Percentiles rank a stretch among this genome's conserved stretches.
Conservation (phyloP, 1,140 invertebrate species). For the Microplitis demolitor region DNA sequence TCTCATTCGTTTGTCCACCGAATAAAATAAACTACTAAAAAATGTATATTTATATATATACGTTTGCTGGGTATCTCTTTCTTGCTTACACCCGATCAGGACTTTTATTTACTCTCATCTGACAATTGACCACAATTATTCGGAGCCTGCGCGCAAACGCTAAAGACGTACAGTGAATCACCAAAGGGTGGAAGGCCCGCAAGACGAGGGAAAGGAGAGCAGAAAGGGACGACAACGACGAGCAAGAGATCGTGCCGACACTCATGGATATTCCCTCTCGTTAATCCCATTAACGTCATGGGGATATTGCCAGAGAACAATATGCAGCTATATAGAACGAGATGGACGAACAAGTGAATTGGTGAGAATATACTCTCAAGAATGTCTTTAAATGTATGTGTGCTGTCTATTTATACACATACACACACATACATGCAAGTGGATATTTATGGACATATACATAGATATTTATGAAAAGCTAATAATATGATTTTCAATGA, state of each 20-base stretch:
- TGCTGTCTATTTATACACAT: too few relatives aligned
- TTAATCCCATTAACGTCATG: constrained; percentile 29
- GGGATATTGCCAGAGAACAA: constrained; percentile 1
- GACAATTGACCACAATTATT: constrained; percentile 18
- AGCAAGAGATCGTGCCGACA: neutral
- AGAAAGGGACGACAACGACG: neutral
- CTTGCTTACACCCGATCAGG: neutral
- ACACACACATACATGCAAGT: too few relatives aligned
- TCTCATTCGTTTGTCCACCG: constrained; percentile 10
- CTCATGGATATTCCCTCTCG: constrained; percentile 23
- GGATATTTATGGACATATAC: neutral
- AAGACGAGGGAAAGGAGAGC: neutral
- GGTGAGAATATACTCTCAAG: neutral
- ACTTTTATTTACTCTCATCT: neutral
- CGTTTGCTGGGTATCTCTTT: too few relatives aligned
- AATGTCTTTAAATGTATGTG: too few relatives aligned
- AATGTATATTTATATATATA: neutral
- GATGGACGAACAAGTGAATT: neutral
- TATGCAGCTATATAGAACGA: constrained; percentile 1
- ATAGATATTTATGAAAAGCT: neutral
- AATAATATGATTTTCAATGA: constrained; percentile 7
- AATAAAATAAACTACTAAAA: neutral
- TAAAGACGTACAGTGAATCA: neutral
- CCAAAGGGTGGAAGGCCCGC: neutral
- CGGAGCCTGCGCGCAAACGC: neutral